phyloP scores from a whole-genome alignment of 2,888 invertebrate species.

The Tupiocoris notatus region DNA sequence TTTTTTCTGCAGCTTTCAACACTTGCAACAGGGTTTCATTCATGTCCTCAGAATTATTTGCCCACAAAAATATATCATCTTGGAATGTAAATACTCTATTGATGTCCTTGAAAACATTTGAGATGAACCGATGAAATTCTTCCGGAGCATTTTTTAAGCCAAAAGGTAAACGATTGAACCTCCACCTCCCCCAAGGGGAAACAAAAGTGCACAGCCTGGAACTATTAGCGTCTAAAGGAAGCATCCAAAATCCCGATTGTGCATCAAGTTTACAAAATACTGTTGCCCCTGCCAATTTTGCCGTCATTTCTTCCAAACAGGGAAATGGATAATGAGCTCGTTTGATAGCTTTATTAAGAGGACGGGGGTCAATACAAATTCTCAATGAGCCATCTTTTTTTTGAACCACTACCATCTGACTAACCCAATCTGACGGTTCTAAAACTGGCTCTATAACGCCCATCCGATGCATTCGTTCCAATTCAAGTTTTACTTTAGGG shows the following conservation, averaged over 20 bases:
- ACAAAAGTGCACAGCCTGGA: constrained; percentile 31
- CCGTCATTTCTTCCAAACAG: constrained; percentile 28
- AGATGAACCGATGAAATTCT: constrained; percentile 32
- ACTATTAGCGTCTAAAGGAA: constrained; percentile 33
- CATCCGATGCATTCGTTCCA: constrained; percentile 22
- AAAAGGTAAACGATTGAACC: constrained; percentile 52
- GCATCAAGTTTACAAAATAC: constrained; percentile 40
- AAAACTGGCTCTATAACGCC: constrained; percentile 25
- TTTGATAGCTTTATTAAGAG: constrained; percentile 26
- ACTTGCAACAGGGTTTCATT: constrained; percentile 37
- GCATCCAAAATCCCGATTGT: constrained; percentile 34
- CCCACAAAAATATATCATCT: constrained; percentile 46
- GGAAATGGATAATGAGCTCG: constrained; percentile 39
- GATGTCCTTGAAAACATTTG: constrained; percentile 41
- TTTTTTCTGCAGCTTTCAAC: too few relatives aligned
- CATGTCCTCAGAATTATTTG: constrained; percentile 19
- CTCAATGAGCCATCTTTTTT: constrained; percentile 19
- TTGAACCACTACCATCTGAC: constrained; percentile 30
- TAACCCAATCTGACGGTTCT: constrained; percentile 39
- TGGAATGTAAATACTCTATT: constrained; percentile 38
- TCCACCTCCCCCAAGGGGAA: constrained; percentile 46
- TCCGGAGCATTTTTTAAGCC: constrained; percentile 52
- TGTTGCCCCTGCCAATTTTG: constrained; percentile 14
- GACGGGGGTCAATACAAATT: constrained; percentile 40
- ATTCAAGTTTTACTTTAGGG: constrained; percentile 29